A percentile compares a stretch with the other conserved stretches of the same genome.
phyloP scores from a whole-genome alignment of 1,140 invertebrate genomes.

The Lepidurus couesii region DNA sequence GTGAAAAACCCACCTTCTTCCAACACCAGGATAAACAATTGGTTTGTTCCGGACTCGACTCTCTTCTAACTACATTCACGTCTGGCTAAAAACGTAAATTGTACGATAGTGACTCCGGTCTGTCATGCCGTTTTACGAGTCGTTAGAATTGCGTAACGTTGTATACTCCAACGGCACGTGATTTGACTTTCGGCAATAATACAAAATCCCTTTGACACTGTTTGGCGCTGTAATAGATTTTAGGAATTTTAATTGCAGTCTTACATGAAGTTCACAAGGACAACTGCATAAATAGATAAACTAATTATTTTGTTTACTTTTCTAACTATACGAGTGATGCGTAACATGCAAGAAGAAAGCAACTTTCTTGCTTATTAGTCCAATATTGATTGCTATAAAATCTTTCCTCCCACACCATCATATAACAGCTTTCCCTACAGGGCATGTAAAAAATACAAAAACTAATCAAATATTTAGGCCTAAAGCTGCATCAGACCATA shows the following conservation, averaged over 20 bases:
- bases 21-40: too few species aligned
- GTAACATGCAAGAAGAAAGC: slow-evolving; percentile 1
- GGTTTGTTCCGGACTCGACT: too few species aligned
- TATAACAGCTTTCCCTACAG: slow-evolving; percentile 10
- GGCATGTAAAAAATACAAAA: slow-evolving; percentile 4
- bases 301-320: slow-evolving; percentile 4
- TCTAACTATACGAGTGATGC: slow-evolving; percentile 14
- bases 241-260: neutral
- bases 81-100: too few species aligned
- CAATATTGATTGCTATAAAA: slow-evolving; percentile 2
- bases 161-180: too few species aligned
- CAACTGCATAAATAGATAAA: neutral
- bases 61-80: too few species aligned
- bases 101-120: too few species aligned
- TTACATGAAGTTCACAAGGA: neutral
- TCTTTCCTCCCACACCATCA: neutral
- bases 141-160: too few species aligned
- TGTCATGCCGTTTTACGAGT: too few species aligned
- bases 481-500: neutral
- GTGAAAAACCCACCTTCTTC: too few species aligned
- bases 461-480: neutral
- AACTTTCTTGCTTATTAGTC: neutral
- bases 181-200: neutral
- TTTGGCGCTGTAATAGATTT: neutral
- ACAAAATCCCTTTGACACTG: neutral